Base-by-base conservation (phyloP, 30 jellyfish, hydroid and myxozoan genomes). In the Aurelia aurita complex sp. Pacific region DNA sequence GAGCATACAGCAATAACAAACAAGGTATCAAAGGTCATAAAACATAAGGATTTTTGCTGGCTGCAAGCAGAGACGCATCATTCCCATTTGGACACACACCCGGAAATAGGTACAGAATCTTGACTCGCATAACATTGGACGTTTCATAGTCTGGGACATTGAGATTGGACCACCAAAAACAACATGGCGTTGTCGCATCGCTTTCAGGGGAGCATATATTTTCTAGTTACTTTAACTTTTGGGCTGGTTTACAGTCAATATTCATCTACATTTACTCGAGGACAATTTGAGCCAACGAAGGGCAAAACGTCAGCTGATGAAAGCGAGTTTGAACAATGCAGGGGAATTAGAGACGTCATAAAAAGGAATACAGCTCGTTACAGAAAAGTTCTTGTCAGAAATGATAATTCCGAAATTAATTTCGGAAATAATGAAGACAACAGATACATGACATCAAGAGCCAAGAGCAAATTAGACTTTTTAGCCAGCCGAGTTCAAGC, bases 401-500 rank as follows among this genome's bases (percentile, higher is more conserved):
- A 85, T 72, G 89, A 78, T 62, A 89, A 94, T 75, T 10, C 66
- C 50, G 54, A 73, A 51, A 88, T 94, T 15, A 94, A 75, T 19
- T 94, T 76, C 63, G 89, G 84, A 17, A 54, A 51, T 10, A 95
- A 88, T 42, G 97, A 78, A 14, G 96, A 89, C 74, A 82, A 96
- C 73, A 92, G 94, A 53, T 89, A 73, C 85, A 94, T 94, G 99
- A 94, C 99, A 19, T 94, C 99, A 36, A 68, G 99, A 64, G 97
- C 97, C 69, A 89, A 94, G 76, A 80, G 95, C 78, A 94, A 94
- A 60, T 81, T 94, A 19, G 97, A 94, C 57, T 92, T 80, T 51
- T 64, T 94, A 86, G 97, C 97, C 11, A 83, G 97, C 62, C 40
- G 85, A 51, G 95, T 83, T 33, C 88, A 79, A 52, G 18, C 95